Evolutionary conservation across 2,113 vertebrate species (phyloP).

Genomic region (Ursus arctos): DNA sequence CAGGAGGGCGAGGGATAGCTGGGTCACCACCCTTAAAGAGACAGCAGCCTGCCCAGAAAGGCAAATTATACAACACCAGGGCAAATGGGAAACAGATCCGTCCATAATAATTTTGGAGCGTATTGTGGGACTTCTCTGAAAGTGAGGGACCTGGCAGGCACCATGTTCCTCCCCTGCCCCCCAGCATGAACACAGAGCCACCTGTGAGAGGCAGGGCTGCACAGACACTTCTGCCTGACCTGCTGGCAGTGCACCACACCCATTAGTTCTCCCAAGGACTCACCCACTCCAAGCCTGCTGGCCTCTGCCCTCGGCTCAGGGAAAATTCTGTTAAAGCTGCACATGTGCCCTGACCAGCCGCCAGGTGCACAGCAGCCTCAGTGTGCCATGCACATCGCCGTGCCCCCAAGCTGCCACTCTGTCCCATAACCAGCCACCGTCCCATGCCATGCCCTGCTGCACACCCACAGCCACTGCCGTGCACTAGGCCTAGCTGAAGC

Average conservation of each 20-base stretch:
- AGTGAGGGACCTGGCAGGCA: background rate
- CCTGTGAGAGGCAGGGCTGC: background rate
- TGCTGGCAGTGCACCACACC: background rate
- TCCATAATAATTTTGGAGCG: background rate
- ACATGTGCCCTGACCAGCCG: background rate
- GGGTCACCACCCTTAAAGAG: background rate
- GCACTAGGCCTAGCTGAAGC: background rate
- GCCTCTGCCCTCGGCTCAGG: background rate
- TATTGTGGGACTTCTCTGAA: background rate
- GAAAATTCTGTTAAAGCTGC: background rate
- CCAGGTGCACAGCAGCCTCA: background rate
- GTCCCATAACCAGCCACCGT: background rate
- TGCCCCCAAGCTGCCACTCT: background rate
- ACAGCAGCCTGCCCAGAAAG: background rate
- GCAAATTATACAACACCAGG: background rate
- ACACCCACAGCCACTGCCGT: background rate
- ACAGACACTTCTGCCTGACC: background rate
- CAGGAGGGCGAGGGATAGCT: background rate
- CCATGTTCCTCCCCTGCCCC: background rate
- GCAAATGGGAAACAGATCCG: background rate
- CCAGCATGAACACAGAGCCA: background rate
- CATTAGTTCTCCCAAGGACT: background rate
- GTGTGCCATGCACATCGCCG: background rate
- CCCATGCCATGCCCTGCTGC: background rate
- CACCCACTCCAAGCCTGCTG: background rate